Evolutionary conservation across 1,140 invertebrate genomes (phyloP), one percentile per base, ranked within the genome.

Genomic region (Holcopasites calliopsidis): DNA sequence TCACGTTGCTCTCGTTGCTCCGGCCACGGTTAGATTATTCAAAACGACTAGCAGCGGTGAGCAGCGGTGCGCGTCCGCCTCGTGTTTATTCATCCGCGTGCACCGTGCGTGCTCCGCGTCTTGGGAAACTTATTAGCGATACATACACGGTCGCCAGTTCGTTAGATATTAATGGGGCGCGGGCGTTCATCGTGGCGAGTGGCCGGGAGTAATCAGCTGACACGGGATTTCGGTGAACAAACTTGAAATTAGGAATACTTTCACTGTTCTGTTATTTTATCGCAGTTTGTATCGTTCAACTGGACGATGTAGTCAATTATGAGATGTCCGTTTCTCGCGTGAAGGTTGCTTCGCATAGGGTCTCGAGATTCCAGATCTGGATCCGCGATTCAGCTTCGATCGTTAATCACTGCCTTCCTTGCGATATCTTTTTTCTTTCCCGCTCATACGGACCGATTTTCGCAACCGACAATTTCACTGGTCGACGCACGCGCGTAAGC

Each of bases 91-190:
- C 80, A 82, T 76, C 55, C 61, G 78, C 35, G 65, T 13, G 47
- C 69, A 61, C 31, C 78, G 66, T 80, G 62, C 80, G 72, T 80
- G 80, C 78, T 80, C 66, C 76, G 55, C 50, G 80, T 77, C 79
- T 79, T 82, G 74, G 80, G 62, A 81, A 82, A 81, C 62, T 65
- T 82, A 82, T 82, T 80, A 80, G 80, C 81, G 68, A 77, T 65
- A 60, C 61, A 50, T 54, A 42, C 44, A 11, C 62, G 65, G 76
- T 62, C 69, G 65, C 66, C 66, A 68, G 64, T 81, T 65, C 73
- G 78, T 82, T n/a, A 77, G 65, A 77, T 82, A 81, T 82, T 71
- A n/a, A 73, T 52, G 44, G 61, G 44, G n/a, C 18, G 33, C 10
- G 26, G 13, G 57, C 72, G 72, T 75, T 75, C 31, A 68, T 75